Conservation (phyloP, 2,888 invertebrate species). For the Conistra vaccinii region DNA sequence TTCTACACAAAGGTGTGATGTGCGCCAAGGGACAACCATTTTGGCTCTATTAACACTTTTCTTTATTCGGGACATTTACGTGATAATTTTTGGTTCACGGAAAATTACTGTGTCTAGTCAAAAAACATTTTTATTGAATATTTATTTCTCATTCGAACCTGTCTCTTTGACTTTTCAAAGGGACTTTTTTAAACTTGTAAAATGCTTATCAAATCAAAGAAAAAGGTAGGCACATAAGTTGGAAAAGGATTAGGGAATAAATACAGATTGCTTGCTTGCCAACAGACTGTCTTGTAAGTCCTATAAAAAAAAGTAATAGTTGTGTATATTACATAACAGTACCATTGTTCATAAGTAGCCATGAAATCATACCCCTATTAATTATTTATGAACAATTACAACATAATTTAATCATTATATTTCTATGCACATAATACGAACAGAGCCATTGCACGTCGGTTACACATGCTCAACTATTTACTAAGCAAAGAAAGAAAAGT, state of each 20-base stretch:
- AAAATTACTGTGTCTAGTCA: slow-evolving; percentile 14
- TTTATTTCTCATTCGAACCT: not conserved
- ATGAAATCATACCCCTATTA: not conserved
- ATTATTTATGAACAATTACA: slow-evolving; percentile 31
- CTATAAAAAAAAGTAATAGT: not conserved
- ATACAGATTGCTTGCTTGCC: too few species aligned
- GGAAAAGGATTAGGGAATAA: not conserved
- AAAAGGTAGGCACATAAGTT: too few species aligned
- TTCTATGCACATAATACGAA: slow-evolving; percentile 21
- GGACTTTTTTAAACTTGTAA: not conserved
- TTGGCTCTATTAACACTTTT: slow-evolving; percentile 52
- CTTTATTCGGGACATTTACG: slow-evolving; percentile 37
- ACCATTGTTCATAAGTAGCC: slow-evolving; percentile 13
- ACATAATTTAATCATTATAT: slow-evolving; percentile 25
- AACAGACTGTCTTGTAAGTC: not conserved
- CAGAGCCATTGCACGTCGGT: not conserved
- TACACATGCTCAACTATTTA: slow-evolving; percentile 5
- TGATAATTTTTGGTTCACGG: slow-evolving; percentile 52
- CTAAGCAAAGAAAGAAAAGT: slow-evolving; percentile 31
- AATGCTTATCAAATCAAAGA: not conserved
- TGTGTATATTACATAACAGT: not conserved
- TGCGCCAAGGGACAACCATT: slow-evolving; percentile 16
- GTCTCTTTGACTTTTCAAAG: not conserved
- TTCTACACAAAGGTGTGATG: slow-evolving; percentile 34
- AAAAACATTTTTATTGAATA: not conserved